Evolutionary conservation across 2,888 invertebrate species (phyloP).

Genomic region (Drosophila emarginata): DNA sequence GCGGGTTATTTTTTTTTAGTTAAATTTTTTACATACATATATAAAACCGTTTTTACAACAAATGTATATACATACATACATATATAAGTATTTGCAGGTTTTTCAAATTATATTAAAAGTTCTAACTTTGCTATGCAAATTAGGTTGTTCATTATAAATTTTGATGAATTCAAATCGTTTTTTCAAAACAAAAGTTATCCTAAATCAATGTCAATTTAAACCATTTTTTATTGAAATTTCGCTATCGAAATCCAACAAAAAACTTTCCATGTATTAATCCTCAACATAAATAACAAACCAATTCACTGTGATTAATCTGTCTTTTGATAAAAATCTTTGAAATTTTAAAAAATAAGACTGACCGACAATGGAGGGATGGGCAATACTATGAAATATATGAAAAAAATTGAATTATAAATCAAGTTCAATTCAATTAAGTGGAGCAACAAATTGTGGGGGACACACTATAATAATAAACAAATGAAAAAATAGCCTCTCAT

Average conservation of each 20-base stretch:
- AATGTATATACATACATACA: too few relatives aligned
- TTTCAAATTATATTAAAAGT: too few relatives aligned
- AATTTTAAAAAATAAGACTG: neutral
- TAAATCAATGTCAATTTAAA: constrained; percentile 3
- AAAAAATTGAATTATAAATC: constrained; percentile 53
- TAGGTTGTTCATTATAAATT: too few relatives aligned
- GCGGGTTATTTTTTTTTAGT: too few relatives aligned
- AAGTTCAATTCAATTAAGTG: constrained; percentile 73
- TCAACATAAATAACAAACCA: constrained; percentile 50
- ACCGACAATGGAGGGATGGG: constrained; percentile 20
- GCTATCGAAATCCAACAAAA: constrained; percentile 28
- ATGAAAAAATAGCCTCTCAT: constrained; percentile 44
- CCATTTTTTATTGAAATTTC: constrained; percentile 24
- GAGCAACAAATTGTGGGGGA: constrained; percentile 49
- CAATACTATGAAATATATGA: constrained; percentile 1
- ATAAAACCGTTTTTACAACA: too few relatives aligned
- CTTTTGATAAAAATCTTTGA: constrained; percentile 8
- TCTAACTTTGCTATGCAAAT: too few relatives aligned
- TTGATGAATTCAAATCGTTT: neutral
- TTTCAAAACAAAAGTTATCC: neutral
- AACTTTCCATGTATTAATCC: too few relatives aligned
- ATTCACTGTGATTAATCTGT: constrained; percentile 32
- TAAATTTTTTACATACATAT: too few relatives aligned
- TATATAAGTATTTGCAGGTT: too few relatives aligned
- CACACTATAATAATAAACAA: constrained; percentile 41